These are phyloP conservation scores for Morone chrysops DNA, from an alignment of 2,113 vertebrate genomes.

Conservation along the genomic window DNA sequence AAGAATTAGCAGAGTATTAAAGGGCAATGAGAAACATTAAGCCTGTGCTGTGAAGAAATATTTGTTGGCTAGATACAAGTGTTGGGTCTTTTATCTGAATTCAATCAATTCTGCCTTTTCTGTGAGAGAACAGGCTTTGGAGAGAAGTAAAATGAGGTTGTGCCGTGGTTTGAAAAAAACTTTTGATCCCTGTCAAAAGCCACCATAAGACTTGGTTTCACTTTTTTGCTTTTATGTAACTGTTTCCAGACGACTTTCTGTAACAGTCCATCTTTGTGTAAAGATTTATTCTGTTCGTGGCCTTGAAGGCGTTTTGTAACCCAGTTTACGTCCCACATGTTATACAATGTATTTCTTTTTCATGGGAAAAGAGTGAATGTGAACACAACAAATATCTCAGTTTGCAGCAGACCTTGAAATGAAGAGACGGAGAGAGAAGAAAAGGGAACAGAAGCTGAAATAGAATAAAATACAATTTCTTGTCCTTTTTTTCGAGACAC, in stretches of 20 bases:
- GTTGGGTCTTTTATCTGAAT: neutral
- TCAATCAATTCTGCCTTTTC: neutral
- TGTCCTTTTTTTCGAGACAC: constrained; percentile 45
- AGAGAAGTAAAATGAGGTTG: constrained; percentile 2
- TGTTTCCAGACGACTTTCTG: constrained; percentile 24
- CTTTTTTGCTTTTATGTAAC: constrained; percentile 36
- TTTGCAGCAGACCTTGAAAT: constrained; percentile 27
- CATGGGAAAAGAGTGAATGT: constrained; percentile 13
- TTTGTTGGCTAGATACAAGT: neutral
- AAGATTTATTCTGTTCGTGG: constrained; percentile 33
- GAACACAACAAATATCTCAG: constrained; percentile 4
- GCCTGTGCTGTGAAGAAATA: neutral
- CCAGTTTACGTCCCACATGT: constrained; percentile 42
- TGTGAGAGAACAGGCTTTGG: neutral
- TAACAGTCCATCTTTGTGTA: constrained; percentile 42
- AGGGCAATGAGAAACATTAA: neutral
- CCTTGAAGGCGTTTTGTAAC: constrained; percentile 59
- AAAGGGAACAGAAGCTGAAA: constrained; percentile 8
- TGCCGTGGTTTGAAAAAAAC: constrained; percentile 11
- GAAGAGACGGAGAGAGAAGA: neutral
- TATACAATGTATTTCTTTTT: constrained; percentile 42
- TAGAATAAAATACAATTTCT: constrained; percentile 21
- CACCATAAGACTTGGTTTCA: constrained; percentile 28
- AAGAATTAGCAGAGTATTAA: constrained; percentile 1
- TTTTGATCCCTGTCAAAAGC: constrained; percentile 31